Evolutionary conservation across 2,113 vertebrate species (phyloP).

Genomic region (Willisornis vidua): DNA sequence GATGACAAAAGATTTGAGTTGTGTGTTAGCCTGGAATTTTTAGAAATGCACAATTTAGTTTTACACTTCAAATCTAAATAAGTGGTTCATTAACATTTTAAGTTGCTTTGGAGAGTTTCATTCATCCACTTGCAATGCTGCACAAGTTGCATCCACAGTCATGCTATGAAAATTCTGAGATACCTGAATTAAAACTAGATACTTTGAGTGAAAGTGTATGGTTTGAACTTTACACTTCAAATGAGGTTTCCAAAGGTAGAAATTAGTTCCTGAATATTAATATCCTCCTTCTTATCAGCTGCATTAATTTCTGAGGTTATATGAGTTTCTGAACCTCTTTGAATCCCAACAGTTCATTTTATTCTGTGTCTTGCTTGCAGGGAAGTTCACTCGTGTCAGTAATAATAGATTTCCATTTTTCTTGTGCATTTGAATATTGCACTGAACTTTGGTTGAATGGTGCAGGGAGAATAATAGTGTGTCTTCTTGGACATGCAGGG

Average conservation of each 20-base stretch:
- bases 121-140: neutral
- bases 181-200: neutral
- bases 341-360: neutral
- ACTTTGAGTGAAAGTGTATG: neutral
- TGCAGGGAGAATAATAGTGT: neutral
- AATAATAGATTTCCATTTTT: neutral
- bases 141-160: neutral
- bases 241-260: neutral
- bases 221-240: neutral
- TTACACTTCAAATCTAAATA: neutral
- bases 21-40: neutral
- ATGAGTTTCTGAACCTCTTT: neutral
- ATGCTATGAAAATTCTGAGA: neutral
- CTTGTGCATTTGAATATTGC: neutral
- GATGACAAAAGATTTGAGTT: neutral
- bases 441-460: neutral
- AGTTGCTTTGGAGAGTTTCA: neutral
- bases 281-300: neutral
- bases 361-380: neutral
- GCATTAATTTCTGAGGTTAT: neutral
- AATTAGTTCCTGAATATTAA: neutral
- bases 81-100: neutral
- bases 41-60: neutral
- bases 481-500: neutral
- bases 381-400: neutral